Base-by-base conservation (phyloP, 2,888 invertebrate species). In the Phymatocera aterrima region DNA sequence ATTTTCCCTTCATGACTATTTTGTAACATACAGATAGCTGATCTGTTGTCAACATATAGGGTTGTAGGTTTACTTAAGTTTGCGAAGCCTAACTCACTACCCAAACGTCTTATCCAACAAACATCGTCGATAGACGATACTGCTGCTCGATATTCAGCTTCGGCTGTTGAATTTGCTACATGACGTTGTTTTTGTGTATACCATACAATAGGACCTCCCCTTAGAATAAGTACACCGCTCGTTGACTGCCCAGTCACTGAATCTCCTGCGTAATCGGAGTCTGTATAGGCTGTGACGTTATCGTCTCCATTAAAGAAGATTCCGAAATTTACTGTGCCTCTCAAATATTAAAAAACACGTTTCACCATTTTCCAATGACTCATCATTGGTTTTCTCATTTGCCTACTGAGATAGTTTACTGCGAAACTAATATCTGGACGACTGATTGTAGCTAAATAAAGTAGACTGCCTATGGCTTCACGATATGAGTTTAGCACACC, bases 81-180 rank as follows among this genome's bases (percentile, higher is more conserved):
- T 31, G 80, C n/a, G 12, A 83, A 65, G 60, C 77, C 31, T 10
- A 87, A 61, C 82, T 86, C 84, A 3, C 31, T 78, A 54, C 79
- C 83, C 24, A 86, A 57, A 24, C 85, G 79, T 51, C 83, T 78
- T 12, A 86, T 82, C 86, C 87, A 87, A 78, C 86, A 84, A 15
- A 86, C 80, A 24, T 87, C 87, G 60, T 87, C 82, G 64, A 86
- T 86, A 4, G 82, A 70, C 8, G 82, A 81, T 3, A 84, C 85
- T 28, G 85, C 85, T 5, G 86, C 85, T 79, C 87, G 80, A 81
- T 87, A 87, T 75, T 87, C 85, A 6, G 85, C 86, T 80, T 86
- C 85, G n/a, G 85, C 85, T 61, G 85, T 83, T 6, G 85, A 86
- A n/a, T 65, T 80, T 70, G 83, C 80, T 79, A 79, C 78, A 48